A percentile compares a stretch with the other conserved stretches of the same genome.
phyloP scores from a whole-genome alignment of 2,888 invertebrate species.

The Parelbella ahira region DNA sequence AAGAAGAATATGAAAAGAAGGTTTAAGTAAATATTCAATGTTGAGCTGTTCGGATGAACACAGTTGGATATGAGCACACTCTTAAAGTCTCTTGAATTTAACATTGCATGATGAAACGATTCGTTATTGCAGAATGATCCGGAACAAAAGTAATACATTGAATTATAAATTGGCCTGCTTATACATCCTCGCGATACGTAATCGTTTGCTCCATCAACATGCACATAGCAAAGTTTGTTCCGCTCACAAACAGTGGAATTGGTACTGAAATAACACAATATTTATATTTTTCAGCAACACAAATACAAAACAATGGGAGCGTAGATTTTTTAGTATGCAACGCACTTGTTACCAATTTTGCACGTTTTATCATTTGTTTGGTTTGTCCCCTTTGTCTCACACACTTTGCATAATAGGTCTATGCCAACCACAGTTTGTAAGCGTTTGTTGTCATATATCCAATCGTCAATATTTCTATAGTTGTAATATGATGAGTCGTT shows the following conservation, averaged over 20 bases:
- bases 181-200: constrained; percentile 55
- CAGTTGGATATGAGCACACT: too few species aligned
- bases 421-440: constrained; percentile 40
- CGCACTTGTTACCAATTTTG: constrained; percentile 48
- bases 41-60: too few species aligned
- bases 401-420: constrained; percentile 53
- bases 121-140: too few species aligned
- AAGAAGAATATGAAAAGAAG: too few species aligned
- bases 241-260: constrained; percentile 47
- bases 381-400: constrained; percentile 48
- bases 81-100: too few species aligned
- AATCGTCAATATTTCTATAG: constrained; percentile 49
- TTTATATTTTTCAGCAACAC: constrained; percentile 5
- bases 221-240: constrained; percentile 52
- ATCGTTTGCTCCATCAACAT: constrained; percentile 43
- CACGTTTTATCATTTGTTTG: constrained; percentile 42
- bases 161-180: constrained; percentile 46
- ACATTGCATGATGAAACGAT: too few species aligned
- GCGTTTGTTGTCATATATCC: constrained; percentile 56
- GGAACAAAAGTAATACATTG: too few species aligned
- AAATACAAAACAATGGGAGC: constrained; percentile 7
- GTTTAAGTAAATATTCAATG: too few species aligned
- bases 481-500: constrained; percentile 44
- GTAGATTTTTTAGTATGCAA: constrained; percentile 15
- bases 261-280: constrained; percentile 41